Conservation (phyloP, 1,140 invertebrate species). For the Bombus consobrinus region DNA sequence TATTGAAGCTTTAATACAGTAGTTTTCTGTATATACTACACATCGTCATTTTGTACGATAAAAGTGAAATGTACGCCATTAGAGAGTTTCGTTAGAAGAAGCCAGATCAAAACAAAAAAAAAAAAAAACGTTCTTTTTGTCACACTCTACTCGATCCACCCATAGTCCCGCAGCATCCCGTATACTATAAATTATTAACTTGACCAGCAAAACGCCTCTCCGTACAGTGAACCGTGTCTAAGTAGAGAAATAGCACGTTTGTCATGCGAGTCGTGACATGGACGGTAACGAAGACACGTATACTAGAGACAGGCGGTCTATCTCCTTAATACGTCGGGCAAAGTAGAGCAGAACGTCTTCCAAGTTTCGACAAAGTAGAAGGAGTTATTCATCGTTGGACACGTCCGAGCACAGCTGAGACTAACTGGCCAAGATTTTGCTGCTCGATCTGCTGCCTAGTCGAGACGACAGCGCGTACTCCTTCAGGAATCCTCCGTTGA, state of each 20-base stretch:
- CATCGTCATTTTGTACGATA: too few species aligned
- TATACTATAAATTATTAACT: not conserved
- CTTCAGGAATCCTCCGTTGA: not conserved
- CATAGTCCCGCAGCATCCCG: too few species aligned
- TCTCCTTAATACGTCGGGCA: not conserved
- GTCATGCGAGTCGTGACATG: too few species aligned
- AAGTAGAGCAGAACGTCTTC: not conserved
- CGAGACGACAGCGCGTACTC: conserved; percentile 42
- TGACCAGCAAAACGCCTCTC: too few species aligned
- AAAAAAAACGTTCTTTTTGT: too few species aligned
- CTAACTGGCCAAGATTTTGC: conserved; percentile 66
- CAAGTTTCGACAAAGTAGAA: conserved; percentile 30
- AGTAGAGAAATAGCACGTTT: not conserved
- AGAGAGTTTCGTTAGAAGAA: too few species aligned
- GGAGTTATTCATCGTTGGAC: conserved; percentile 35
- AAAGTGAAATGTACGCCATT: too few species aligned
- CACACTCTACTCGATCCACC: too few species aligned
- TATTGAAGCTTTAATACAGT: too few species aligned
- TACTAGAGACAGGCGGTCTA: not conserved
- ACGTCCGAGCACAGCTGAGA: conserved; percentile 52
- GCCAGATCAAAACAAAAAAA: too few species aligned
- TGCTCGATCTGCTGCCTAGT: conserved; percentile 56
- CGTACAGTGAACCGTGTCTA: not conserved
- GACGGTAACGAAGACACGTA: not conserved
- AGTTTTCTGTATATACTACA: too few species aligned